Conservation (phyloP, 2,113 vertebrate genomes). For the Glaucomys volans region DNA sequence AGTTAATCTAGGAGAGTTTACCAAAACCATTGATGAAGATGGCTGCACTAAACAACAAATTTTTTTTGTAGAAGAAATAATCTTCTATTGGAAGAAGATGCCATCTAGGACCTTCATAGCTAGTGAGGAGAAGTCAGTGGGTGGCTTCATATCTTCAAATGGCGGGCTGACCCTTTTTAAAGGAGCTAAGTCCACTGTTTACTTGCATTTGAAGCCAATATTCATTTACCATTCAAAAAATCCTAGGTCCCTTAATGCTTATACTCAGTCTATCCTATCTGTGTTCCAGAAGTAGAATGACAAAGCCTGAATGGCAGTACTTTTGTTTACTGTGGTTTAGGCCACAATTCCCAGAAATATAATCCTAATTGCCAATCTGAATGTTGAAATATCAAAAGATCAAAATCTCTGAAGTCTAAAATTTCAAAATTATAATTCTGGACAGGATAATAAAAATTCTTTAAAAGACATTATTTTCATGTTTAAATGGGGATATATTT, state of each 20-base stretch:
- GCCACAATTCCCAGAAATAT: not conserved
- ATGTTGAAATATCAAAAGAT: not conserved
- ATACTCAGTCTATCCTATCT: not conserved
- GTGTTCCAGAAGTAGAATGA: not conserved
- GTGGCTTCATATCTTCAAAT: not conserved
- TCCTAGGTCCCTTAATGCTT: not conserved
- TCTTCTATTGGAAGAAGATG: too few species aligned
- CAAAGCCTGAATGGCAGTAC: not conserved
- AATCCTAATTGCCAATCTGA: not conserved
- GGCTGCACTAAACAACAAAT: not conserved
- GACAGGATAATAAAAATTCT: too few species aligned
- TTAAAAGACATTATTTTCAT: too few species aligned
- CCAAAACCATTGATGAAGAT: not conserved
- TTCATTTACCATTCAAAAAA: not conserved
- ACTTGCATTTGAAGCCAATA: not conserved
- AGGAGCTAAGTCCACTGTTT: not conserved
- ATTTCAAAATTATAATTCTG: not conserved
- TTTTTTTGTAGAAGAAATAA: not conserved
- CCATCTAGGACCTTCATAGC: not conserved
- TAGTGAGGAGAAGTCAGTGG: too few species aligned
- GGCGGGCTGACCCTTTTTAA: not conserved
- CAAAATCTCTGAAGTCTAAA: not conserved
- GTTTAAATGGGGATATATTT: not conserved
- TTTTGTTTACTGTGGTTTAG: not conserved
- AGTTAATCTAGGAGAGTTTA: not conserved